Evolutionary conservation across 1,140 invertebrate species (phyloP).

Genomic region (Tigriopus japonicus): DNA sequence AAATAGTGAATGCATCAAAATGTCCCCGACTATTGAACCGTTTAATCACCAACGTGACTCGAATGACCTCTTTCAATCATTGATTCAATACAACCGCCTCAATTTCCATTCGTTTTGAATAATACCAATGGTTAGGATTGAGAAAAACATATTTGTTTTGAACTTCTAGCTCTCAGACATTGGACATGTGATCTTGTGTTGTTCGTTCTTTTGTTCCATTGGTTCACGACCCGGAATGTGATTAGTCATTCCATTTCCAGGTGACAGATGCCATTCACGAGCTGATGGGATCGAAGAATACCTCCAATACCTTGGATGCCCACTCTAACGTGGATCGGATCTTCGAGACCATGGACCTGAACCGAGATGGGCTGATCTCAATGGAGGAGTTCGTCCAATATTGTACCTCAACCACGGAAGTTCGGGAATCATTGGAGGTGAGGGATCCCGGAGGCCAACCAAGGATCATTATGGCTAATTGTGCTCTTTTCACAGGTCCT

Average conservation of each 20-base stretch:
- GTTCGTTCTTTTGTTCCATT: neutral
- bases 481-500: no score
- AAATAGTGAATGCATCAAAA: no score
- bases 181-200: neutral
- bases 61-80: no score
- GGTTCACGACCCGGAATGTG: neutral
- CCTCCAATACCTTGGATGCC: neutral
- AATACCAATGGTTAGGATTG: no score
- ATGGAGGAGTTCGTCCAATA: constrained; percentile 7
- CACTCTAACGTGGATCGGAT: neutral
- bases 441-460: no score
- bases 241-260: neutral
- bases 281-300: constrained; percentile 1
- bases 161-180: neutral
- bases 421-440: neutral
- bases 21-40: no score
- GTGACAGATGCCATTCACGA: constrained; percentile 9
- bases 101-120: no score
- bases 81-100: no score
- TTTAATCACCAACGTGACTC: no score
- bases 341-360: constrained; percentile 8
- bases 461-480: no score
- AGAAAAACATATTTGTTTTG: neutral
- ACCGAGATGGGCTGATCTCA: neutral
- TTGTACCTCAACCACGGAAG: neutral